phyloP scores from a whole-genome alignment of 2,888 invertebrate species.

The Allygus modestus region DNA sequence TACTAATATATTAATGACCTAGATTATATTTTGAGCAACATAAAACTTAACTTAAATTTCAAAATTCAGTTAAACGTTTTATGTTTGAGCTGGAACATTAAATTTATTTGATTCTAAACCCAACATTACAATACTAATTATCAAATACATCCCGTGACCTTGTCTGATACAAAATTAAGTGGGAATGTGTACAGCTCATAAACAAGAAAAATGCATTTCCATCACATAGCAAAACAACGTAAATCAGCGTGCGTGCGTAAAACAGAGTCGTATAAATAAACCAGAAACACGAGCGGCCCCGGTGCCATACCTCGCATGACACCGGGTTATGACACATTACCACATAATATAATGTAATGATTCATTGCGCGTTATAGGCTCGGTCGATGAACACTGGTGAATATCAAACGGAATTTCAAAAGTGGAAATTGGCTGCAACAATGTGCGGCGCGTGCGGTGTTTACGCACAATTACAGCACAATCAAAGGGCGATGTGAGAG shows the following conservation, averaged over 20 bases:
- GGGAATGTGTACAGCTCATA: neutral
- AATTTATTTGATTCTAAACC: too few species aligned
- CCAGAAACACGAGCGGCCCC: conserved; percentile 7
- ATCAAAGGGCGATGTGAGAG: neutral
- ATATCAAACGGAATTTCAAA: neutral
- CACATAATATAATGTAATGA: neutral
- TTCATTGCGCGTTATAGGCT: neutral
- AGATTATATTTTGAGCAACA: too few species aligned
- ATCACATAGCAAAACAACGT: conserved; percentile 18
- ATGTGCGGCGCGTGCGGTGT: neutral
- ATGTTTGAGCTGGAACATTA: too few species aligned
- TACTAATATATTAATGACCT: too few species aligned
- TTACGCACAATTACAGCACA: neutral
- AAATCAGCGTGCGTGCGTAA: conserved; percentile 27
- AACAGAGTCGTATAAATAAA: conserved; percentile 23
- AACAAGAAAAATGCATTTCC: conserved; percentile 2
- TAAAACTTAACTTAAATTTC: too few species aligned
- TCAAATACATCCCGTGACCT: too few species aligned
- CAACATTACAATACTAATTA: too few species aligned
- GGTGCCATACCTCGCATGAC: conserved; percentile 26
- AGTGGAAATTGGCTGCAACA: neutral
- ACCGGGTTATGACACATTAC: conserved; percentile 16
- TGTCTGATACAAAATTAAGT: too few species aligned
- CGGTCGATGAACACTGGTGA: neutral
- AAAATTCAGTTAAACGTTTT: too few species aligned